Evolutionary conservation across 2,888 invertebrate genomes (phyloP), one percentile per base, ranked within the genome.

Genomic region (Ctena decussata): DNA sequence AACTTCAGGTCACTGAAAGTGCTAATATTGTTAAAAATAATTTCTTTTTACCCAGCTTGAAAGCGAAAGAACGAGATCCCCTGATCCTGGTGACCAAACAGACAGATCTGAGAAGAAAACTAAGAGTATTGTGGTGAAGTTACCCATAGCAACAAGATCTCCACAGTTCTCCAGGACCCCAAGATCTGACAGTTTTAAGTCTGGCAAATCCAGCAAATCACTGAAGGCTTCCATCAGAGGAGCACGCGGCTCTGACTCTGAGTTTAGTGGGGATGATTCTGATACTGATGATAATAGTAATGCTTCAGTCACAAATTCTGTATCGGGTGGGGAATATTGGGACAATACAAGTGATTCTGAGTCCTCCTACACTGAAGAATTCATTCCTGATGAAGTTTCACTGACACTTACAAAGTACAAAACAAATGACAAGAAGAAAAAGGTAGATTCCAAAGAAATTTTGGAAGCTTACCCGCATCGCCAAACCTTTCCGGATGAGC

Each of bases 321-420:
- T 30, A 18, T 65, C 65, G 3, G 65, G 35, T 15, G 35, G 1
- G 11, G 65, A 32, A 30, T 11, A 1, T 35, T 65, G 65, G 65
- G 35, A 32, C 21, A 57, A 35, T 35, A 53, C 75, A 21, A 74
- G 74, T 46, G 74, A 74, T 30, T 44, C 1, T 21, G 32, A 12
- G 12, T 74, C 18, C 5, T n/a, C 75, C 11, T 24, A 41, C 18
- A 65, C 65, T n/a, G 39, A 39, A 15, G 39, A 74, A 32, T 21
- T 49, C 12, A 37, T 57, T 27, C 76, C 79, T n/a, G 77, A 65
- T n/a, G 69, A 80, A 46, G 32, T 60, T 32, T 74, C 77, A 73
- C 27, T 78, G 11, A 78, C 81, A 35, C 70, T 81, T 30, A 57
- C 70, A 18, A 81, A 77, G 30, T 80, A 84, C 32, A 80, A 77